phyloP scores from a whole-genome alignment of 2,113 vertebrate genomes.

The Cyrtonyx montezumae region DNA sequence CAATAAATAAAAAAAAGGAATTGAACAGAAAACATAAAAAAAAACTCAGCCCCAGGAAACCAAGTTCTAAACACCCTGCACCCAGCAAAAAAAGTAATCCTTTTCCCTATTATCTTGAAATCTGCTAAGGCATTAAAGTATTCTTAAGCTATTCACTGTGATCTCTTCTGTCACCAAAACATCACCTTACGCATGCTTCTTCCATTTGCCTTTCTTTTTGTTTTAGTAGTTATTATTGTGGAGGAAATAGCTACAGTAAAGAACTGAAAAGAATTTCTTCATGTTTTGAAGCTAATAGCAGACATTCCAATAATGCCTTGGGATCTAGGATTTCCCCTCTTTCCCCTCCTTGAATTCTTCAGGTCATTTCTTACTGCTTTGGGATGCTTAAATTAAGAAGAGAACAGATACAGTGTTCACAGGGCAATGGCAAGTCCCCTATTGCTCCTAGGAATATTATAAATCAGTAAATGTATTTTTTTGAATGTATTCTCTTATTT shows the following conservation, averaged over 20 bases:
- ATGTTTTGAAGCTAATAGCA: not conserved
- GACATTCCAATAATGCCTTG: constrained; percentile 30
- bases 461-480: not conserved
- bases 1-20: not conserved
- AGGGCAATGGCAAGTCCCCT: not conserved
- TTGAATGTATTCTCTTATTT: not conserved
- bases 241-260: not conserved
- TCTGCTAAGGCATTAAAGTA: not conserved
- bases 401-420: not conserved
- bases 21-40: not conserved
- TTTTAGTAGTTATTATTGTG: not conserved
- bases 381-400: not conserved
- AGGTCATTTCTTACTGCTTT: not conserved
- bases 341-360: not conserved
- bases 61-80: not conserved
- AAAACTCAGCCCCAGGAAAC: not conserved
- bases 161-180: not conserved
- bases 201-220: not conserved
- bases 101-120: not conserved
- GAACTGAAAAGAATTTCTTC: not conserved
- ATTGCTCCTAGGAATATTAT: not conserved
- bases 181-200: not conserved
- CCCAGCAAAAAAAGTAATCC: not conserved
- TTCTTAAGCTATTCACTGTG: not conserved
- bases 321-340: not conserved